phyloP scores from a whole-genome alignment of 2,888 invertebrate genomes.

The Eristalis tenax region DNA sequence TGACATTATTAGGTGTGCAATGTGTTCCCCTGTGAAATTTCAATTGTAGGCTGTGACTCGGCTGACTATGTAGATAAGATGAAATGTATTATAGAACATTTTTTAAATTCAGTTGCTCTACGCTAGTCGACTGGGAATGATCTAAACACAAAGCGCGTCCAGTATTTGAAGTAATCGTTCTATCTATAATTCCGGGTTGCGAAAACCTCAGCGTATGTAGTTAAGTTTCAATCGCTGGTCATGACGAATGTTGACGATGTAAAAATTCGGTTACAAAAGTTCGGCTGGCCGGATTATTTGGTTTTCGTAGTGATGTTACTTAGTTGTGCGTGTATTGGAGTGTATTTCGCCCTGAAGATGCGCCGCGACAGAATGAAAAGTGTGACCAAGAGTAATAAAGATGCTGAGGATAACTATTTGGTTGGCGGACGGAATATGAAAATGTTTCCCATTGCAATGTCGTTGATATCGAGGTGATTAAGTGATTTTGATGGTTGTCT shows the following conservation, averaged over 20 bases:
- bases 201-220: background rate
- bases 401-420: constrained; percentile 84
- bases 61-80: constrained; percentile 72
- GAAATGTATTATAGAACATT: constrained; percentile 69
- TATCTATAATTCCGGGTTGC: background rate
- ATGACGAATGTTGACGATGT: constrained; percentile 80
- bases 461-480: constrained; percentile 86
- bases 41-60: background rate
- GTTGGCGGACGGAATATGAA: constrained; percentile 87
- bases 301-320: constrained; percentile 90
- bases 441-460: constrained; percentile 87
- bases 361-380: constrained; percentile 79
- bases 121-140: constrained; percentile 55
- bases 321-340: constrained; percentile 89
- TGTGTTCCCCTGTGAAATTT: background rate
- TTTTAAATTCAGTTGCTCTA: constrained; percentile 73
- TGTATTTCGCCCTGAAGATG: constrained; percentile 91
- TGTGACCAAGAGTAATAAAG: constrained; percentile 75
- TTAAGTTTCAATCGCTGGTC: background rate
- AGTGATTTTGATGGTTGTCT: too few species aligned
- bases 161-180: background rate
- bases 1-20: constrained; percentile 2
- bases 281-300: constrained; percentile 88
- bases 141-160: constrained; percentile 12
- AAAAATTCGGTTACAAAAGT: constrained; percentile 83